phyloP scores from a whole-genome alignment of 2,797 vertebrate genomes.

The Myripristis jacobus region DNA sequence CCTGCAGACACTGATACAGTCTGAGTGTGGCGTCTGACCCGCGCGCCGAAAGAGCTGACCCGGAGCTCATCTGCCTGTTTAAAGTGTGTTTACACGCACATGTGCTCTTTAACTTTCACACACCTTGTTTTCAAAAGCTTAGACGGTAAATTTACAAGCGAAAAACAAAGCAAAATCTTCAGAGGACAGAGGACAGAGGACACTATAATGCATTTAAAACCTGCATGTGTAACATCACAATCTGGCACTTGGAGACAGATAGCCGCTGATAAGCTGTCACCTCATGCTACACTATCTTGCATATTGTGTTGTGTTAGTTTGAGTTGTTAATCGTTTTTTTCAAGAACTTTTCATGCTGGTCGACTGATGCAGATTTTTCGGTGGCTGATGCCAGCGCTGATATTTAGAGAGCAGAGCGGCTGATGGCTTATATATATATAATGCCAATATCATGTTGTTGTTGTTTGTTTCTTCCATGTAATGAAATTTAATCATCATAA shows the following conservation, averaged over 20 bases:
- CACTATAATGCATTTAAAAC: background rate
- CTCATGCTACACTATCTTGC: background rate
- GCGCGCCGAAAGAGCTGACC: constrained; percentile 1
- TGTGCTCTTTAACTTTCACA: background rate
- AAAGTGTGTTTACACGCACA: no score
- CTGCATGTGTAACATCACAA: background rate
- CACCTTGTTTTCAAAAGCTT: background rate
- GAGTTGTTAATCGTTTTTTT: no score
- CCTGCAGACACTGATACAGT: constrained; percentile 36
- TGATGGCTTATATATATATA: no score
- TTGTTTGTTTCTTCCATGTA: no score
- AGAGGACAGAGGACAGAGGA: background rate
- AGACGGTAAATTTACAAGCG: no score
- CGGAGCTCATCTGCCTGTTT: constrained; percentile 5
- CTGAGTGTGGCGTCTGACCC: constrained; percentile 25
- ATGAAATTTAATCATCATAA: no score
- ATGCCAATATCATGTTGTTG: no score
- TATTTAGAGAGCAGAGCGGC: no score
- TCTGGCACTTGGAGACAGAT: background rate
- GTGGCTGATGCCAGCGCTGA: no score
- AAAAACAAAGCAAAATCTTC: no score
- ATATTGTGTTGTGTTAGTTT: background rate
- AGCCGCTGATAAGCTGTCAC: background rate
- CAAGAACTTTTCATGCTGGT: no score
- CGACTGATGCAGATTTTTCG: no score